Conservation (phyloP, 30 jellyfish, hydroid and myxozoan genomes). For the Aurelia aurita region DNA sequence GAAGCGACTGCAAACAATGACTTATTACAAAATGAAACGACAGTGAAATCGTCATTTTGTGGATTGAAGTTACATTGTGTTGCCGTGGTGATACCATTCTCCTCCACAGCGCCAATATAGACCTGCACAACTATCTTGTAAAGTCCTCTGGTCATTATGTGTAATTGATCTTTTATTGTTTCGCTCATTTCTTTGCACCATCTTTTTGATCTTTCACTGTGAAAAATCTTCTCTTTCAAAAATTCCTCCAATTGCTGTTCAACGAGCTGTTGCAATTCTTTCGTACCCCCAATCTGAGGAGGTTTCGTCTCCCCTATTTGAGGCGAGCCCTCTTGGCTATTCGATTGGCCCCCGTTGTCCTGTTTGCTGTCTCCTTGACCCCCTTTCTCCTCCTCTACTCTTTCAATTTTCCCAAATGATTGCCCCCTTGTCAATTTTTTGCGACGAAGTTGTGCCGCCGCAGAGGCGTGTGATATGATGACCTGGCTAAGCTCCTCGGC, state of each 20-base stretch:
- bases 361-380: not conserved
- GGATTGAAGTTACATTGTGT: constrained; percentile 67
- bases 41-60: constrained; percentile 58
- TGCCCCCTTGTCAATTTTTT: constrained; percentile 4
- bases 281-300: not conserved
- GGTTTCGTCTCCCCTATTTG: no score
- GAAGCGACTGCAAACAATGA: constrained; percentile 86
- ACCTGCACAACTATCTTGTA: constrained; percentile 84
- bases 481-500: constrained; percentile 16
- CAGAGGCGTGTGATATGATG: constrained; percentile 28
- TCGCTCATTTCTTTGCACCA: constrained; percentile 8
- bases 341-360: not conserved
- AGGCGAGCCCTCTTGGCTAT: not conserved
- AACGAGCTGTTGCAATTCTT: not conserved
- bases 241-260: not conserved
- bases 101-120: constrained; percentile 82
- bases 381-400: not conserved
- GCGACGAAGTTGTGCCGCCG: constrained; percentile 40
- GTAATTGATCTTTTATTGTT: constrained; percentile 12
- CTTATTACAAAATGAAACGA: constrained; percentile 67
- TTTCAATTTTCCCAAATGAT: not conserved
- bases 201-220: not conserved
- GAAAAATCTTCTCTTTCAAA: not conserved
- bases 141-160: constrained; percentile 53
- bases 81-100: constrained; percentile 82